These are phyloP conservation scores for Corythucha ciliata DNA, from an alignment of 2,888 invertebrate genomes.

Conservation along the genomic window DNA sequence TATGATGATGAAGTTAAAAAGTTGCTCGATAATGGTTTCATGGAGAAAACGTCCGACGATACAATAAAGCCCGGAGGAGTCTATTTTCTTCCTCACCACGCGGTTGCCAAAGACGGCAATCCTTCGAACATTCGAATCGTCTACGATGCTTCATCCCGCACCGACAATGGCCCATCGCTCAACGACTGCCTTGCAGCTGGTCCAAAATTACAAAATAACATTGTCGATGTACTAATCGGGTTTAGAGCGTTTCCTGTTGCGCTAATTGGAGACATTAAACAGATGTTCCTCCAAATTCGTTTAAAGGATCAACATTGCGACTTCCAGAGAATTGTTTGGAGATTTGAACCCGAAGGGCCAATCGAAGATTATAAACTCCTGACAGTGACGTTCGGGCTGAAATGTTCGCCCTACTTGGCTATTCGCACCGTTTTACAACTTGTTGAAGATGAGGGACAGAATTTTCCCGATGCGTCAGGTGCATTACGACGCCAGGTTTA, in stretches of 20 bases:
- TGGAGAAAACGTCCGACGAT: too few relatives aligned
- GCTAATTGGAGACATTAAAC: conserved; percentile 4
- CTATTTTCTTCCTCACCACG: too few relatives aligned
- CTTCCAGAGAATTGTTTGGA: conserved; percentile 35
- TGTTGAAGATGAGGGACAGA: conserved; percentile 21
- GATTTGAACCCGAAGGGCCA: conserved; percentile 16
- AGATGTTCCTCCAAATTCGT: conserved; percentile 19
- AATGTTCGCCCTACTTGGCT: conserved; percentile 30
- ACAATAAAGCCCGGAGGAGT: too few relatives aligned
- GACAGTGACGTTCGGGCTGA: conserved; percentile 33
- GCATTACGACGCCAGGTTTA: conserved; percentile 17
- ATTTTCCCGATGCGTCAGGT: conserved; percentile 25
- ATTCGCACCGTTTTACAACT: conserved; percentile 29
- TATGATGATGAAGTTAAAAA: too few relatives aligned
- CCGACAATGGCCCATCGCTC: conserved; percentile 12
- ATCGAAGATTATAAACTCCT: conserved; percentile 19
- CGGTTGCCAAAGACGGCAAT: too few relatives aligned
- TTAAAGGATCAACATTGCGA: conserved; percentile 26
- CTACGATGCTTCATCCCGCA: conserved; percentile 25
- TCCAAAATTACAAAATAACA: conserved; percentile 38
- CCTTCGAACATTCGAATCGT: conserved; percentile 38
- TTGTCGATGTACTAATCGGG: conserved; percentile 33
- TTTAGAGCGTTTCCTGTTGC: conserved; percentile 4
- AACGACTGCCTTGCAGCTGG: conserved; percentile 33
- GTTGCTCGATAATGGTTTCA: too few relatives aligned